phyloP scores from a whole-genome alignment of 2,888 invertebrate genomes.

The Sesia apiformis region DNA sequence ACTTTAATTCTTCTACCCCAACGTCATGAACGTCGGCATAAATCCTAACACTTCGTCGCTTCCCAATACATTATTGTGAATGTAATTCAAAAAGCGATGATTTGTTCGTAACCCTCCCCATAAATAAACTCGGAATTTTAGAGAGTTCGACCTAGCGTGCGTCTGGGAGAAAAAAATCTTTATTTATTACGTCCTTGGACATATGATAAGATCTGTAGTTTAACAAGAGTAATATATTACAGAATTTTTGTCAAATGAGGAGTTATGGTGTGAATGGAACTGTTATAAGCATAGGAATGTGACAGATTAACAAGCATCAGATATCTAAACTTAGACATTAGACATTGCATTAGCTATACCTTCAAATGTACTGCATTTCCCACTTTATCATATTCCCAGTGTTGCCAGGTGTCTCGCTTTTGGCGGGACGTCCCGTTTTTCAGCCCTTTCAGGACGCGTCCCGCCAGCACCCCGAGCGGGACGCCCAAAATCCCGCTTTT shows the following conservation, averaged over 20 bases:
- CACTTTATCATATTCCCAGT: too few species aligned
- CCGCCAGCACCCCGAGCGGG: too few species aligned
- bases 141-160: conserved; percentile 21
- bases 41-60: conserved; percentile 53
- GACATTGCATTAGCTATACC: too few species aligned
- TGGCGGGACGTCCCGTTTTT: too few species aligned
- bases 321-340: too few species aligned
- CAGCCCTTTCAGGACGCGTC: too few species aligned
- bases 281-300: too few species aligned
- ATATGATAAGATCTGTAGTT: conserved; percentile 30
- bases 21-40: conserved; percentile 23
- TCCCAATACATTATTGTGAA: conserved; percentile 33
- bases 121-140: conserved; percentile 39
- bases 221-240: conserved; percentile 2
- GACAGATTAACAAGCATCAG: too few species aligned
- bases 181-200: conserved; percentile 47
- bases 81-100: conserved; percentile 44
- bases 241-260: neutral
- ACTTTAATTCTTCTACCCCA: conserved; percentile 5
- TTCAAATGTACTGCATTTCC: too few species aligned
- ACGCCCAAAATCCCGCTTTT: too few species aligned
- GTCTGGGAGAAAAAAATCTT: conserved; percentile 34
- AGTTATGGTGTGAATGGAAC: too few species aligned
- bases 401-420: too few species aligned
- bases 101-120: conserved; percentile 49